These are phyloP conservation scores for Isotomurus palustris DNA, from an alignment of 2,888 invertebrate genomes.

Conservation along the genomic window DNA sequence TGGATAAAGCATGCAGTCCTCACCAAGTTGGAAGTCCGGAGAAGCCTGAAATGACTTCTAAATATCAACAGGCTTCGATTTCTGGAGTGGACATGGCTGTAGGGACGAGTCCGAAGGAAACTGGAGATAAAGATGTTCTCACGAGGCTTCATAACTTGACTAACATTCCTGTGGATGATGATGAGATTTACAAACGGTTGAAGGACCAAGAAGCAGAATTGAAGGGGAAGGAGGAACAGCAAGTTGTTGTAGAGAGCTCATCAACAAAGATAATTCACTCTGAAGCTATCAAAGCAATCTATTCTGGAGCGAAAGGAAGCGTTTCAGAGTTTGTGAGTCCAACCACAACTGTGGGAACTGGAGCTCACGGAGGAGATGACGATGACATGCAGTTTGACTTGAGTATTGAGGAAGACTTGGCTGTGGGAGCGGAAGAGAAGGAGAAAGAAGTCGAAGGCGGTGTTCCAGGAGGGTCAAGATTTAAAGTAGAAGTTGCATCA, in stretches of 20 bases:
- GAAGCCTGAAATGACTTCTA: constrained; percentile 29
- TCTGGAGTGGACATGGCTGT: constrained; percentile 38
- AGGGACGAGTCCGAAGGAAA: constrained; percentile 41
- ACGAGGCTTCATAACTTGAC: constrained; percentile 42
- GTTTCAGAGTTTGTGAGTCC: constrained; percentile 14
- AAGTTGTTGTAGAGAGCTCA: neutral
- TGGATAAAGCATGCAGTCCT: constrained; percentile 43
- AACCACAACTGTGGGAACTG: neutral
- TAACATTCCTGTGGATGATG: constrained; percentile 36
- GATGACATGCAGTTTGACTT: constrained; percentile 45
- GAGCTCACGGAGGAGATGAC: constrained; percentile 29
- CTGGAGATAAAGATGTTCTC: constrained; percentile 35
- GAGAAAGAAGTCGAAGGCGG: constrained; percentile 5
- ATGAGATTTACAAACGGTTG: constrained; percentile 42
- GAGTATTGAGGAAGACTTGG: constrained; percentile 42
- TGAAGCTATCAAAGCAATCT: constrained; percentile 32
- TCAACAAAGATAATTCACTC: constrained; percentile 23
- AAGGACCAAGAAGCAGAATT: constrained; percentile 25
- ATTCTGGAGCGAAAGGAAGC: constrained; percentile 17
- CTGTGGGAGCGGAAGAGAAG: constrained; percentile 12
- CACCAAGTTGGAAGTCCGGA: constrained; percentile 24
- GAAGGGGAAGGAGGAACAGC: neutral
- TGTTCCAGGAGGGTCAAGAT: constrained; percentile 1
- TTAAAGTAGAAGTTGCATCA: constrained; percentile 16
- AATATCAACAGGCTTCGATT: constrained; percentile 36